phyloP scores from a whole-genome alignment of 2,113 vertebrate genomes.

The Lonchura striata region DNA sequence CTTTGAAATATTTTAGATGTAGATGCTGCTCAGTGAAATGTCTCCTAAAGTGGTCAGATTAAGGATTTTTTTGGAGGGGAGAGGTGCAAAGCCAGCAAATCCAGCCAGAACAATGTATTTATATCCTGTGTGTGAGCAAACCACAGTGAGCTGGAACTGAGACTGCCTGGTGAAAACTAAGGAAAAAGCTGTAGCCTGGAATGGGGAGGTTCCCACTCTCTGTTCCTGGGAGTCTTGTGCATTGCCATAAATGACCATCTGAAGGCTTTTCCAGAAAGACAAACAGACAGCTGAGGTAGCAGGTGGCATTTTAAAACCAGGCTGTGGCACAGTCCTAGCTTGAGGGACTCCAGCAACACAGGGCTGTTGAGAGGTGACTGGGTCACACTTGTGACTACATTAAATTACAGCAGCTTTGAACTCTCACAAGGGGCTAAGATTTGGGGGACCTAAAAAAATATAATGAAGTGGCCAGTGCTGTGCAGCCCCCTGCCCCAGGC shows the following conservation, averaged over 20 bases:
- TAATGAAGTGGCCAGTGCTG: background rate
- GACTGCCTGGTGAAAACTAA: background rate
- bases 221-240: background rate
- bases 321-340: background rate
- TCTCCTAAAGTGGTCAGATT: background rate
- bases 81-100: background rate
- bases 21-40: background rate
- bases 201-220: background rate
- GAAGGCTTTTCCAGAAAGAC: background rate
- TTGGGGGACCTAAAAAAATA: background rate
- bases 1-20: background rate
- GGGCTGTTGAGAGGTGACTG: background rate
- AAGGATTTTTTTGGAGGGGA: background rate
- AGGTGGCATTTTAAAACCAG: background rate
- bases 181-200: background rate
- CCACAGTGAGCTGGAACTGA: background rate
- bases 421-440: background rate
- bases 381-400: background rate
- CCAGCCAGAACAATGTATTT: background rate
- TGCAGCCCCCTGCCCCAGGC: background rate
- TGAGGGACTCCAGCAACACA: background rate
- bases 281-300: background rate
- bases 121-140: background rate
- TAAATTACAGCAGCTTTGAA: background rate
- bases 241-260: background rate